A percentile compares a stretch with the other conserved stretches of the same genome.
These are phyloP conservation scores for Pachycephus smyrnensis DNA, from an alignment of 2,888 invertebrate species.

Conservation along the genomic window DNA sequence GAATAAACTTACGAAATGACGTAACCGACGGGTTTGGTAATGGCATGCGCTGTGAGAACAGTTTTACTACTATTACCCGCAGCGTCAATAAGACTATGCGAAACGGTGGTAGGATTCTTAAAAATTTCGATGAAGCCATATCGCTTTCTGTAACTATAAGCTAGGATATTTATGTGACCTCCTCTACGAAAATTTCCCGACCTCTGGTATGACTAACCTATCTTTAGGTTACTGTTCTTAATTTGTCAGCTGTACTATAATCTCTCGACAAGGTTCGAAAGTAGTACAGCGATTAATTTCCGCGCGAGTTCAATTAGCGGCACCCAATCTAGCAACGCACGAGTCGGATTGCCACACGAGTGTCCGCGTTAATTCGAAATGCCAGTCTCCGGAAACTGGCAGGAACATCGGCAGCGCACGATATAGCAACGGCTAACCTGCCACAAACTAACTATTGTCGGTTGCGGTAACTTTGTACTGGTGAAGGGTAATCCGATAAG, in stretches of 20 bases:
- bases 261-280: neutral
- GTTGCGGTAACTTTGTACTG: conserved; percentile 38
- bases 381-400: neutral
- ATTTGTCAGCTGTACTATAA: neutral
- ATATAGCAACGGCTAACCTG: conserved; percentile 8
- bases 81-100: too few relatives aligned
- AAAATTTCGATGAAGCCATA: neutral
- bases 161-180: neutral
- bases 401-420: neutral
- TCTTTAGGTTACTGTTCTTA: neutral
- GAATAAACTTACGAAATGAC: neutral
- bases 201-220: neutral
- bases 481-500: conserved; percentile 52
- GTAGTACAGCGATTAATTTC: neutral
- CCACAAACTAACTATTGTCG: conserved; percentile 57
- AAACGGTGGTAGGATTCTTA: neutral
- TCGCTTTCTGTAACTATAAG: too few relatives aligned
- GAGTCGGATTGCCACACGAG: neutral
- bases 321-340: neutral
- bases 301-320: neutral
- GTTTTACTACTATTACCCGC: too few relatives aligned
- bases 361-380: neutral
- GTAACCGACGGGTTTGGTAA: neutral
- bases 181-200: neutral
- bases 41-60: neutral